Conservation (phyloP, 2,888 invertebrate genomes). For the Acronicta alni region DNA sequence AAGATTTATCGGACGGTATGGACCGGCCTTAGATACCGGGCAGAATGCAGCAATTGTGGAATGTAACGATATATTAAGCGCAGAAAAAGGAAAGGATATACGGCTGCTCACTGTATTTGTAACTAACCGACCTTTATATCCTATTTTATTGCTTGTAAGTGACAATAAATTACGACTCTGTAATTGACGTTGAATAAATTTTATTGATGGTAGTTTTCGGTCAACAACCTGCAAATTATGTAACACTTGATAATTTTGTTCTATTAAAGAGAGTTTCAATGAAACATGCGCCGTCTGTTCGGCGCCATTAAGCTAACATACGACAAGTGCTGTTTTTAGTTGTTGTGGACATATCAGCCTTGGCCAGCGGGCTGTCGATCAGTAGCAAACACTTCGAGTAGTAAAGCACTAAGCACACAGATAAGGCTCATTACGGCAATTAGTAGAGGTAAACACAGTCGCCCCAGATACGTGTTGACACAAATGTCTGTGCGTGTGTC, state of each 20-base stretch:
- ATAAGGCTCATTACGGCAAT: slow-evolving; percentile 85
- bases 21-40: slow-evolving; percentile 72
- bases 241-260: slow-evolving; percentile 31
- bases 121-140: slow-evolving; percentile 54
- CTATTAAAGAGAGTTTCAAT: slow-evolving; percentile 40
- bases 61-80: slow-evolving; percentile 70
- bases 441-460: slow-evolving; percentile 81
- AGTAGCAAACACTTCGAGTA: slow-evolving; percentile 76
- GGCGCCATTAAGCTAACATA: slow-evolving; percentile 54
- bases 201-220: slow-evolving; percentile 31
- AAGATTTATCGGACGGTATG: slow-evolving; percentile 77
- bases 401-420: slow-evolving; percentile 72
- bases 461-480: slow-evolving; percentile 76
- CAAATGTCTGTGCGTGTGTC: slow-evolving; percentile 52
- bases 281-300: slow-evolving; percentile 33
- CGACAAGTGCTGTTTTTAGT: slow-evolving; percentile 44
- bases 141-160: slow-evolving; percentile 41
- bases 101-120: slow-evolving; percentile 47
- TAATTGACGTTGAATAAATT: slow-evolving; percentile 38
- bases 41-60: slow-evolving; percentile 67
- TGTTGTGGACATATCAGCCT: slow-evolving; percentile 66
- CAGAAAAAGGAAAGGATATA: slow-evolving; percentile 66
- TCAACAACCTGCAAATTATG: slow-evolving; percentile 48
- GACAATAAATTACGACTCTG: slow-evolving; percentile 40
- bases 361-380: slow-evolving; percentile 72